Base-by-base conservation (phyloP, 2,797 vertebrate species). In the Avahi laniger region DNA sequence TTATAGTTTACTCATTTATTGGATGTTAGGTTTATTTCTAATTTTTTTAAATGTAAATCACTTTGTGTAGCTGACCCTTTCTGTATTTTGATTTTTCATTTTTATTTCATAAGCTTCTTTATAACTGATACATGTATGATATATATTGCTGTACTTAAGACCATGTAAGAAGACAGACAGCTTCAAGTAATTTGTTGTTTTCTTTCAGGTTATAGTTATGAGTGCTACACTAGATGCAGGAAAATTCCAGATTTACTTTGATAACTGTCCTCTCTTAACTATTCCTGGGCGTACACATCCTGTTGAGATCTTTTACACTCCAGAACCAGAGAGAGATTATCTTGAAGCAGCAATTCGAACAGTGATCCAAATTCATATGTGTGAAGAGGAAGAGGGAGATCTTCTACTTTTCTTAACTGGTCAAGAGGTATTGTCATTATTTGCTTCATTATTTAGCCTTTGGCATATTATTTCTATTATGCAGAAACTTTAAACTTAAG, bases 221-320 rank as follows among this genome's bases (percentile, higher is more conserved):
- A 99, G 99, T 7, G 99, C 99, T 94, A 99, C 99, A 43, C 98
- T 99, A 73, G 99, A 99, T 85, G 99, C 99, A 33, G 99, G 99
- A 22, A 99, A 99, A 97, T 99, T 99, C 98, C 99, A 99, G 98
- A 99, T 99, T 96, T 99, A 99, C 98, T 99, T 99, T 95, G 99
- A 99, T 98, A 99, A 98, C 95, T 99, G 99, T 98, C 99, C 99
- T 26, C 99, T 99, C 96, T 98, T 99, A 72, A 99, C 99, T 92
- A 99, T 99, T 97, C 99, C 99, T 1, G 99, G 99, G 22, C 99
- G 99, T 92, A 99, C 99, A 0, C 99, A 99, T 98, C 99, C 99
- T 14, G 99, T 99, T 97, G 99, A 99, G 99, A 99, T 99, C 95
- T 99, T 99, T 98, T 99, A 99, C 98, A 99, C 99, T 30, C 99